phyloP scores from a whole-genome alignment of 2,113 vertebrate species.

The Lanius ludovicianus region DNA sequence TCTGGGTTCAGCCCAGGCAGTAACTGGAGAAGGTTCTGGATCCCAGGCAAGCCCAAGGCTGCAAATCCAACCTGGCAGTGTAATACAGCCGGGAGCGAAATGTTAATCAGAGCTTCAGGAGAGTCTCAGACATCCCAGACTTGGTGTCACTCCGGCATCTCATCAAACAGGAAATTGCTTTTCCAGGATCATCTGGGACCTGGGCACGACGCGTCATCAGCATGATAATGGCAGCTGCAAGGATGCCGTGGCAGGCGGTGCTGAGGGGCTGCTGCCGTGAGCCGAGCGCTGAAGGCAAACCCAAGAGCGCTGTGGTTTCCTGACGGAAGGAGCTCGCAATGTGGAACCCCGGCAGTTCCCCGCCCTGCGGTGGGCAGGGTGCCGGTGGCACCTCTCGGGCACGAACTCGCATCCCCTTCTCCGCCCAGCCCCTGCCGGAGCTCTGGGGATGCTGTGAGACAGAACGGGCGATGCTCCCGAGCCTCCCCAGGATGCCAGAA shows the following conservation, averaged over 20 bases:
- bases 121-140: not conserved
- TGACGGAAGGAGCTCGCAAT: not conserved
- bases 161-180: slow-evolving; percentile 68
- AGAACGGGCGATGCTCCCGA: not conserved
- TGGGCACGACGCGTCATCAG: not conserved
- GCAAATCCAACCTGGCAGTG: not conserved
- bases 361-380: rapidly evolving
- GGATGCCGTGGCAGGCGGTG: not conserved
- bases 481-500: not conserved
- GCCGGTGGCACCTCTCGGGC: rapidly evolving
- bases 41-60: not conserved
- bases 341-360: not conserved
- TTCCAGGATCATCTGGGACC: slow-evolving; percentile 37
- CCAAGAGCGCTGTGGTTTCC: not conserved
- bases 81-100: not conserved
- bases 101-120: slow-evolving; percentile 15
- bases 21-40: slow-evolving; percentile 13
- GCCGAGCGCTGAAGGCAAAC: not conserved
- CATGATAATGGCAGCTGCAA: not conserved
- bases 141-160: slow-evolving; percentile 43
- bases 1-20: not conserved
- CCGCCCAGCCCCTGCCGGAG: not conserved
- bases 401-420: rapidly evolving
- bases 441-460: not conserved
- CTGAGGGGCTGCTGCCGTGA: not conserved